Evolutionary conservation across 2,888 invertebrate species (phyloP).

Genomic region (Drosophila cyrtoloma): DNA sequence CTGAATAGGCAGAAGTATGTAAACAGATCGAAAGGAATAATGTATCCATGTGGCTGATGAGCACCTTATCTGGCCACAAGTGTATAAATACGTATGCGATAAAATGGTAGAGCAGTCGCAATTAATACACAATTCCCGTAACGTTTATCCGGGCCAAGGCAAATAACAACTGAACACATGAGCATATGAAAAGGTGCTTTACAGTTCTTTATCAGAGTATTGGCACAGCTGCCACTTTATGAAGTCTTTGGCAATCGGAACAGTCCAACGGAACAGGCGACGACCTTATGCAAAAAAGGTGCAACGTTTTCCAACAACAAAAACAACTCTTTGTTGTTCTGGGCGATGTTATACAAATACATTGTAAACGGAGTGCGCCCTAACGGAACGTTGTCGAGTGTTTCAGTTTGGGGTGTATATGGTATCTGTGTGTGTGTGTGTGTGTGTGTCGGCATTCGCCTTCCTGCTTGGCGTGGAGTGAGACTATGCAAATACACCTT

Average conservation of each 20-base stretch:
- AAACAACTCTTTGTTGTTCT: constrained; percentile 76
- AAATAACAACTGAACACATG: constrained; percentile 38
- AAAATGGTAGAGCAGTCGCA: constrained; percentile 33
- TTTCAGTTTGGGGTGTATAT: constrained; percentile 39
- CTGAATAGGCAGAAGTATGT: constrained; percentile 10
- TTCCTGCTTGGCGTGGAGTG: constrained; percentile 14
- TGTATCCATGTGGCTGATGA: constrained; percentile 9
- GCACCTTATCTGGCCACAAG: constrained; percentile 54
- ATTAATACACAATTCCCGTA: constrained; percentile 49
- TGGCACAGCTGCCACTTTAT: constrained; percentile 72
- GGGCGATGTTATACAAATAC: constrained; percentile 58
- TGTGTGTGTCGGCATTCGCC: constrained; percentile 40
- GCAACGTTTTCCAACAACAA: constrained; percentile 71
- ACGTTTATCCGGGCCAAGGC: constrained; percentile 40
- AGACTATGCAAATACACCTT: constrained; percentile 76
- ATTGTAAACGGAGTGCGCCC: constrained; percentile 39
- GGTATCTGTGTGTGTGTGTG: constrained; percentile 5
- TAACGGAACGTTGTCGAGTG: constrained; percentile 58
- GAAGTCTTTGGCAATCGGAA: constrained; percentile 35
- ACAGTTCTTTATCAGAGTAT: constrained; percentile 49
- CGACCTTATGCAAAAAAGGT: constrained; percentile 76
- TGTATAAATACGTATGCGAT: constrained; percentile 41
- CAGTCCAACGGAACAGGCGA: constrained; percentile 41
- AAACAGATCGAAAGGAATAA: constrained; percentile 31
- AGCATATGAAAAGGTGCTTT: constrained; percentile 57